Base-by-base conservation (phyloP, 1,140 invertebrate species). In the Zaprionus camerounensis region DNA sequence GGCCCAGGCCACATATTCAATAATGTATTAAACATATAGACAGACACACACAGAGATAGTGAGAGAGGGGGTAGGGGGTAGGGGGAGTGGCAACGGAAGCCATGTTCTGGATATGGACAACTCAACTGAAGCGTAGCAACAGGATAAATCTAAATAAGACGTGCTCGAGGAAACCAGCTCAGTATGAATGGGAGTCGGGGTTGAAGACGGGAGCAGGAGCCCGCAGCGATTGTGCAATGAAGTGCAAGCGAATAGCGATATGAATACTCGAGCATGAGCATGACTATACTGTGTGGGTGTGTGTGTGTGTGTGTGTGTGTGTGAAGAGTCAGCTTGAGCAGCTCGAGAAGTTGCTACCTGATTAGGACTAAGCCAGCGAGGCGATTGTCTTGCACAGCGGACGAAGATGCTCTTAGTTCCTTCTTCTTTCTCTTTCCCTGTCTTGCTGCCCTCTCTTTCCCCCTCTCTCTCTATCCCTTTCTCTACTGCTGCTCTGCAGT, bases 111-210 rank as follows among this genome's bases (percentile, higher is more conserved):
- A 78, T 85, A 74, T 80, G 85, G 84, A 87, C 84, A 87, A 87
- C 84, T 87, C 83, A 88, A 87, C 74, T 87, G 83, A 88, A 88
- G 84, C 83, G 83, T 71, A 80, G 83, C 78, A 88, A 65, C 71
- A 67, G 84, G 85, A 88, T 88, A 88, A 88, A 88, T 88, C 84
- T 88, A 88, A 88, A 81, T 88, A 88, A 88, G 84, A 88, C 84
- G 84, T 88, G 84, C 85, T 81, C 75, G 64, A 87, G 77, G 77
- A 58, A 46, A 44, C 67, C 76, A 36, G 63, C 41, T 46, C 41
- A 55, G 44, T 22, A 31, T 66, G 56, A 51, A 6, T 15, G 5
- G 13, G 13, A 41, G 13, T 15, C 4, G 26, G 0, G 6, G 26
- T 26, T 1, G 28, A 7, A 7, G 28, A 31, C 28, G 51, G 46